phyloP scores from a whole-genome alignment of 2,113 vertebrate genomes.

The Marmota monax region DNA sequence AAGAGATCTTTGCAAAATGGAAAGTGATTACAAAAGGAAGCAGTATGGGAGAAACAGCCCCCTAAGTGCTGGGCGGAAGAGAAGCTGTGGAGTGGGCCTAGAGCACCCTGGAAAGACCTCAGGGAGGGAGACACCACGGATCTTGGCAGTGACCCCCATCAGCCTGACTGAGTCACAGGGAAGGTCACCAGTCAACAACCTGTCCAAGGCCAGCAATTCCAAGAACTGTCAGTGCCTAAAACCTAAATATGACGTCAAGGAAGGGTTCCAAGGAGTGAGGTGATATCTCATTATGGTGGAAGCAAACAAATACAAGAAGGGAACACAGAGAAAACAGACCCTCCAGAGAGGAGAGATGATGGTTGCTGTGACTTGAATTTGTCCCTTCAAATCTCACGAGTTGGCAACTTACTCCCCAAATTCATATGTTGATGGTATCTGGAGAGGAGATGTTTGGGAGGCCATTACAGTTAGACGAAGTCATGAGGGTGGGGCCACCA shows the following conservation, averaged over 20 bases:
- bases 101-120: neutral
- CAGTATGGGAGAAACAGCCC: neutral
- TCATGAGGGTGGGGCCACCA: no score
- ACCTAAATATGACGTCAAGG: neutral
- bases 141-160: fast-evolving
- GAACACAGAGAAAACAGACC: neutral
- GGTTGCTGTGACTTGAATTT: neutral
- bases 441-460: neutral
- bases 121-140: no score
- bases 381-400: neutral
- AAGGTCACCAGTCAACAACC: neutral
- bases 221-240: neutral
- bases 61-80: fast-evolving
- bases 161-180: neutral
- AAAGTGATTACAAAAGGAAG: neutral
- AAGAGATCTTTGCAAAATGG: neutral
- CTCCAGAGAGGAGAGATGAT: neutral
- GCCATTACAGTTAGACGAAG: neutral
- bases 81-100: neutral
- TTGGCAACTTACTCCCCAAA: neutral
- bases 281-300: neutral
- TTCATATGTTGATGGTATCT: neutral
- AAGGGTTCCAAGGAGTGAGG: neutral
- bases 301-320: neutral
- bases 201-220: neutral